Base-by-base conservation (phyloP, 2,888 invertebrate species). In the Synergus japonicus region DNA sequence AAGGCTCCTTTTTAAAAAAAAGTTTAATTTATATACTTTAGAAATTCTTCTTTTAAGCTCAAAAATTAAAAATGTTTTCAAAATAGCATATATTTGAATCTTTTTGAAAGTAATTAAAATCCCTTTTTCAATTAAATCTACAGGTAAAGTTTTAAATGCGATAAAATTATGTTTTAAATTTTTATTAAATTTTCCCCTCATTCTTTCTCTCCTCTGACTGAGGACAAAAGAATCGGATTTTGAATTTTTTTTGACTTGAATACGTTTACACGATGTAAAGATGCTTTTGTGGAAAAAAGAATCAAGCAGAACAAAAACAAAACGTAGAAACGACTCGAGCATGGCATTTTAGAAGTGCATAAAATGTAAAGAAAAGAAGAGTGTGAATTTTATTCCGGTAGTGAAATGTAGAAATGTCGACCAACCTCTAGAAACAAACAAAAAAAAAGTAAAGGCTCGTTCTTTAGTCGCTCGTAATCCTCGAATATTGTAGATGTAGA, bases 371-470 rank as follows among this genome's bases (percentile, higher is more conserved):
- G 49, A 49, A 13, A 69, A 69, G 29, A 49, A 22, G 29, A 49
- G 29, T 37, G 29, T 29, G 37, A 69, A 49, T 69, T 69, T 54
- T 22, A 69, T 49, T 69, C 29, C 22, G 29, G 10, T 15, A 12
- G 13, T 46, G 5, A 46, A 66, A 66, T 43, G 43, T 66, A 18
- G 10, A 65, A 65, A 65, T 65, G 65, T 65, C n/a, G 66, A 66
- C 15, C 18, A n/a, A 41, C 18, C 43, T 43, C 43, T n/a, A 18
- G 43, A n/a, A 41, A 12, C 8, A 66, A 66, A 66, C 37, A 37
- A 9, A n/a, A 66, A 66, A 66, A 15, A 66, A 66, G 44, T 10
- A 44, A 10, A 43, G 43, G 18, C 43, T 65, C 43, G 18, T 66
- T 66, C 43, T 43, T 66, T 18, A 66, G 66, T 10, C 9, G 46